Base-by-base conservation (phyloP, 2,888 invertebrate genomes). In the Timema podura region DNA sequence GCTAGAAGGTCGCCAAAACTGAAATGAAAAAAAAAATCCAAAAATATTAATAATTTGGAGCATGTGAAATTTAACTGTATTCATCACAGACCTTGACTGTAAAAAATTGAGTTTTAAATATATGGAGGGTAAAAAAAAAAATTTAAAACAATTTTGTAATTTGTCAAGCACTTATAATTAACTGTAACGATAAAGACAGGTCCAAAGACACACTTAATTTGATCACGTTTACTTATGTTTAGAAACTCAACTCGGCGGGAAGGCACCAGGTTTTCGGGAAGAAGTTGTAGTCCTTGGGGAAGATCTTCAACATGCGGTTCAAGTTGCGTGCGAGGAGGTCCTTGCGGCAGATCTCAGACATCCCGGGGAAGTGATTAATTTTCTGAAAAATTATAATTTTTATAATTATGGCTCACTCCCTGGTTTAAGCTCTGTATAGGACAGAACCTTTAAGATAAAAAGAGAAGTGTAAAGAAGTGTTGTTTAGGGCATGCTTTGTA, bases 241-340 rank as follows among this genome's bases (percentile, higher is more conserved):
- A 5, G 49, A 49, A 67, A n/a, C 49, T 67, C 10, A 51, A 92
- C 92, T 95, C 95, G 30, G 94, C 91, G 46, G 96, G 96, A 75
- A 96, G 86, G 80, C 94, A 93, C 95, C 96, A 96, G 9, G 95
- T 94, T 83, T 92, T 93, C 0, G 96, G 96, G 80, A 94, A 96
- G 79, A 96, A 93, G 78, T 91, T 92, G 80, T 95, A 96, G 74
- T 96, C 95, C 76, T 90, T 90, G 0, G 95, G 94, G 81, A 93
- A 96, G 70, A 92, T 83, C 81, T 92, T 91, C 73, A 90, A 85
- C 95, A 96, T 95, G 75, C 95, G 86, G 80, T 93, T 95, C 72
- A 96, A 85, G 82, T 96, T 96, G 71, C 95, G 85, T 2, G 95
- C 94, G 46, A 96, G 83, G 68, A 94, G 83, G 83, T 96, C 96